phyloP scores from a whole-genome alignment of 2,888 invertebrate genomes.

The Lucinisca nassula region DNA sequence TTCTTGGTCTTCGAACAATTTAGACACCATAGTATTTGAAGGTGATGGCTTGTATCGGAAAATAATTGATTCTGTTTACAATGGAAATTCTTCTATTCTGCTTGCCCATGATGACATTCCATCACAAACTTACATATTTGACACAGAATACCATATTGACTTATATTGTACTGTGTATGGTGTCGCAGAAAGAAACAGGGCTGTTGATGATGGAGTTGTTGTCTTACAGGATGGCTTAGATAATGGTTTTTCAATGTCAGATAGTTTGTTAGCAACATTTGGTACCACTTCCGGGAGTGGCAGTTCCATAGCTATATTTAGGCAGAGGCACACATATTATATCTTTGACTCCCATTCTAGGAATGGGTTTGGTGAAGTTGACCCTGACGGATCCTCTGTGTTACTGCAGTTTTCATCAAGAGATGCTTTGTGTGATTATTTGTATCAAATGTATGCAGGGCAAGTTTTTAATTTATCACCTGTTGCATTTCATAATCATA shows the following conservation, averaged over 20 bases:
- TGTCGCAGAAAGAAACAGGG: not conserved
- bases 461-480: not conserved
- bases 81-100: not conserved
- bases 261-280: not conserved
- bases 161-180: not conserved
- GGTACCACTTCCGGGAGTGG: too few relatives aligned
- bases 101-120: conserved; percentile 4
- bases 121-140: not conserved
- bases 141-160: not conserved
- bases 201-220: not conserved
- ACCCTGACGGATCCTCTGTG: not conserved
- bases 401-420: not conserved
- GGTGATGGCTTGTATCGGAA: not conserved
- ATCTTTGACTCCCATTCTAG: conserved; percentile 12
- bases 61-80: not conserved
- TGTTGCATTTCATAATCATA: too few relatives aligned
- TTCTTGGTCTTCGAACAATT: not conserved
- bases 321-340: not conserved
- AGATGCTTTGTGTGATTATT: not conserved
- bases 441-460: not conserved
- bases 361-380: not conserved
- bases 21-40: not conserved
- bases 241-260: not conserved
- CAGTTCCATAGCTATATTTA: not conserved
- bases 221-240: not conserved